Percentiles rank a stretch among this genome's conserved stretches.
phyloP scores from a whole-genome alignment of 2,113 vertebrate genomes.

The Apodemus sylvaticus region DNA sequence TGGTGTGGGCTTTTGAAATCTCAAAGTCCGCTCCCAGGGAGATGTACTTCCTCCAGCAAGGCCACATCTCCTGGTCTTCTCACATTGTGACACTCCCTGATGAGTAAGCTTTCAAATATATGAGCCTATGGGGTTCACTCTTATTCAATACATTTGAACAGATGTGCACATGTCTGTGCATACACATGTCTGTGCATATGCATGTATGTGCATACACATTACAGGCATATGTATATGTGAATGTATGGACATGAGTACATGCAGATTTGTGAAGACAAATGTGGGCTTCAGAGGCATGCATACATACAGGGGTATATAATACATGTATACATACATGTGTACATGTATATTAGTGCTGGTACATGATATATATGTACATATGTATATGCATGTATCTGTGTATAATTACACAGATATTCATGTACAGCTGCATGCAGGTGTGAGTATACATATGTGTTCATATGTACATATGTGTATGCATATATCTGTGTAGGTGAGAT shows the following conservation, averaged over 20 bases:
- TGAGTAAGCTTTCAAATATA: background rate
- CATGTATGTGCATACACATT: background rate
- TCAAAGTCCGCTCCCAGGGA: background rate
- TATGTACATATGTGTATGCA: background rate
- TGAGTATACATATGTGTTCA: background rate
- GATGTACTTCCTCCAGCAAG: background rate
- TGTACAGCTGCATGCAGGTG: background rate
- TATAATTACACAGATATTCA: background rate
- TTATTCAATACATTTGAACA: background rate
- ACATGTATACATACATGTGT: background rate
- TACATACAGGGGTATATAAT: too few species aligned
- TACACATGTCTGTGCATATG: too few species aligned
- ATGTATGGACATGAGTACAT: background rate
- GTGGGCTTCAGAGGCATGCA: background rate
- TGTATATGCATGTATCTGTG: background rate
- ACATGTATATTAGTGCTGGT: accelerated
- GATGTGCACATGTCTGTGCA: background rate
- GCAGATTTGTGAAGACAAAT: background rate
- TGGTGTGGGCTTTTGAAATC: background rate
- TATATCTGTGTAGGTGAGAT: background rate
- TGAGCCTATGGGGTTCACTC: background rate
- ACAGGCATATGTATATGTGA: background rate
- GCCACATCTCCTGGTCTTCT: background rate
- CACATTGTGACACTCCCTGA: background rate
- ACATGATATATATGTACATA: background rate